Percentiles rank a stretch among this genome's conserved stretches.
Evolutionary conservation across 2,888 invertebrate species (phyloP).

Genomic region (Plebejus melissa): DNA sequence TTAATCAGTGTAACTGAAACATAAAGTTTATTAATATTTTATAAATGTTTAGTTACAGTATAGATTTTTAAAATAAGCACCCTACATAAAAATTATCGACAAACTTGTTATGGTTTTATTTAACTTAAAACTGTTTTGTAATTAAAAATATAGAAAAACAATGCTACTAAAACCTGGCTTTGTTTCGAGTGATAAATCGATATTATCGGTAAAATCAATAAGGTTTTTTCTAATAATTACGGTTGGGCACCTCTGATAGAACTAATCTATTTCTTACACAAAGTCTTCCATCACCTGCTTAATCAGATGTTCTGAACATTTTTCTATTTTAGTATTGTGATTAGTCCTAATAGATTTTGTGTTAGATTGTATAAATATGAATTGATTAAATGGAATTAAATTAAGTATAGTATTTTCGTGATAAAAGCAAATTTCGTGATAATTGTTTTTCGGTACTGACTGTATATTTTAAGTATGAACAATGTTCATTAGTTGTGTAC

Average conservation of each 20-base stretch:
- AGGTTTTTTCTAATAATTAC: constrained; percentile 21
- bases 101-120: neutral
- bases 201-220: neutral
- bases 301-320: constrained; percentile 43
- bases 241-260: constrained; percentile 22
- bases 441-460: constrained; percentile 74
- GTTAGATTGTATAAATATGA: constrained; percentile 35
- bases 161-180: neutral
- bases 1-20: too few species aligned
- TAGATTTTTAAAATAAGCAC: neutral
- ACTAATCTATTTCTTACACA: constrained; percentile 46
- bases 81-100: neutral
- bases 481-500: constrained; percentile 75
- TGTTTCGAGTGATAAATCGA: neutral
- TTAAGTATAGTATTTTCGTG: constrained; percentile 75
- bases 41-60: neutral
- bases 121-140: neutral
- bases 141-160: neutral
- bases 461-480: constrained; percentile 76
- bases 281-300: constrained; percentile 56
- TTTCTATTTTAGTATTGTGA: constrained; percentile 38
- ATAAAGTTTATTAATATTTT: too few species aligned
- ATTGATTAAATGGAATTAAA: constrained; percentile 75
- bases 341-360: constrained; percentile 30
- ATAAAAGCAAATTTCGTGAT: constrained; percentile 77